Conservation (phyloP, 1,140 invertebrate species). For the Brachionus plicatilis region DNA sequence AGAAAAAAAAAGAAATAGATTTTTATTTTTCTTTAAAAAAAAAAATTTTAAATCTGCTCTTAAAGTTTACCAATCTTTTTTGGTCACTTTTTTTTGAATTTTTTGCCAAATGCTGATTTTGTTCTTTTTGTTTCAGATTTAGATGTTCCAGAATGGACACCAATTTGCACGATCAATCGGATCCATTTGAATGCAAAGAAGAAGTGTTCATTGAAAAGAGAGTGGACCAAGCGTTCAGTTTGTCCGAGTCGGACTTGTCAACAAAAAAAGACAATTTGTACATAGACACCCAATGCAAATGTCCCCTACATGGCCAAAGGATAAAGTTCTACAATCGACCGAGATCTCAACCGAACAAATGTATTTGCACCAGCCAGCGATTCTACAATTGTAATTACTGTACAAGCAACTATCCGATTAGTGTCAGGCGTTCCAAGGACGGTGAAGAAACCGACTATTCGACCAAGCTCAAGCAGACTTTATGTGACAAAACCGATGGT, state of each 20-base stretch:
- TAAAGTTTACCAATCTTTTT: neutral
- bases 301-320: neutral
- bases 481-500: neutral
- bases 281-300: neutral
- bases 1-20: neutral
- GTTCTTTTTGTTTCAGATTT: neutral
- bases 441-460: neutral
- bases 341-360: neutral
- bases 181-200: neutral
- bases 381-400: conserved; percentile 11
- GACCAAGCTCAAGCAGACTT: neutral
- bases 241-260: neutral
- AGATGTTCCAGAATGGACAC: neutral
- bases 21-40: neutral
- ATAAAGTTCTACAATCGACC: conserved; percentile 13
- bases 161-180: neutral
- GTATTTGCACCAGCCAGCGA: neutral
- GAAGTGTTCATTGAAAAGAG: too few species aligned
- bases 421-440: conserved; percentile 19
- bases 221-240: too few species aligned
- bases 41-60: neutral
- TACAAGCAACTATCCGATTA: conserved; percentile 22
- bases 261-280: neutral
- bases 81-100: neutral
- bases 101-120: too few species aligned